Evolutionary conservation across 2,113 vertebrate genomes (phyloP).

Genomic region (Forbesichthys agassizii): DNA sequence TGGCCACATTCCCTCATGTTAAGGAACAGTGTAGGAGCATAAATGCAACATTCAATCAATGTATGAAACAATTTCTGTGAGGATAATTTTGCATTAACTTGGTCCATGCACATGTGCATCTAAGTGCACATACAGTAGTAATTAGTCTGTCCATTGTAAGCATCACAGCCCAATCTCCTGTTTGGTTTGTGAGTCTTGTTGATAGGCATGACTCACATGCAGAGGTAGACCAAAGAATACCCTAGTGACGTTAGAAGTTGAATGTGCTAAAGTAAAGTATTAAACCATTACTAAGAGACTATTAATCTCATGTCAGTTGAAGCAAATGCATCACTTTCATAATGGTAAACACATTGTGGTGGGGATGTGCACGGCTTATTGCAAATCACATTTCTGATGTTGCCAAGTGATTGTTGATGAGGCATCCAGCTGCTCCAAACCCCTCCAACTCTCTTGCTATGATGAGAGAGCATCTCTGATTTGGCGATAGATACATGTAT

Average conservation of each 20-base stretch:
- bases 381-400: conserved; percentile 1
- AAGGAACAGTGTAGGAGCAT: conserved; percentile 63
- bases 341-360: conserved; percentile 3
- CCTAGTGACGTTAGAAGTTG: not conserved
- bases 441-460: conserved; percentile 5
- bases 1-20: conserved; percentile 53
- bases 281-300: not conserved
- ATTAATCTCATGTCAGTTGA: not conserved
- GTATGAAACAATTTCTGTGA: conserved; percentile 63
- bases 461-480: not conserved
- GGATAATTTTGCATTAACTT: conserved; percentile 63
- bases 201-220: conserved; percentile 54
- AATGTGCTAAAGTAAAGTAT: conserved; percentile 7
- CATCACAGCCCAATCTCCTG: conserved; percentile 54
- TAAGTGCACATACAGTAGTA: not conserved
- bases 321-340: not conserved
- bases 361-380: not conserved
- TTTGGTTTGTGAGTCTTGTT: conserved; percentile 52
- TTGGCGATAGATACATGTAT: not conserved
- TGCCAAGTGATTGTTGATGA: conserved; percentile 11
- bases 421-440: not conserved
- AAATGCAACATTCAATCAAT: conserved; percentile 81
- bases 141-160: conserved; percentile 57
- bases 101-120: not conserved
- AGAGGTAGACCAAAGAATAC: conserved; percentile 24